Evolutionary conservation across 1,140 invertebrate genomes (phyloP), one percentile per base, ranked within the genome.

Genomic region (Samia ricini): DNA sequence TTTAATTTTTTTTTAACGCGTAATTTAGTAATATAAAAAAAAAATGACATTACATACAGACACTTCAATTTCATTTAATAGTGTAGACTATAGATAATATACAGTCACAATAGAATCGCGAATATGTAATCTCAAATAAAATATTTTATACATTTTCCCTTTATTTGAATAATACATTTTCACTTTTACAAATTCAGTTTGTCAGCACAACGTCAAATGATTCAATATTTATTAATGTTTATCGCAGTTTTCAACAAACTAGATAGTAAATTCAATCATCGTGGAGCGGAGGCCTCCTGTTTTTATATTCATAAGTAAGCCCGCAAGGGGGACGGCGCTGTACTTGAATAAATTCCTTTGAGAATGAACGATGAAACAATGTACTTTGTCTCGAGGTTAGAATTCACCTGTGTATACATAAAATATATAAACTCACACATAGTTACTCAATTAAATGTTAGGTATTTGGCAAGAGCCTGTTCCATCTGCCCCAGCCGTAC

Each of bases 271-370:
- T 52, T 52, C 51, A 21, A 52, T 52, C 51, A 22, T 18, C 15
- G 20, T 21, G 20, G 20, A 52, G 51, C 51, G 51, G n/a, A 52
- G 19, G 51, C 20, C 23, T 52, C 12, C 33, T 42, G n/a, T 52
- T 52, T 52, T 52, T 52, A 52, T 52, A 52, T 52, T 52, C 51
- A 52, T 52, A 52, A 52, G 20, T 52, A 23, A 52, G 21, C 2
- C 51, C 51, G 19, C 51, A 12, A 52, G 51, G 51, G n/a, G 51
- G 19, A 52, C n/a, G 51, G 20, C n/a, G 21, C 51, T 52, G 51
- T 52, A 42, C 10, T 42, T 42, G 33, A 42, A 42, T 42, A 42
- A 42, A 42, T 42, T 42, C 33, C 33, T 52, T 23, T 23, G 51
- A 21, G 23, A 15, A 52, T 20, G 51, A 22, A 20, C 18, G 51